Conservation (phyloP, 2,797 vertebrate genomes). For the Sciaenops ocellatus region DNA sequence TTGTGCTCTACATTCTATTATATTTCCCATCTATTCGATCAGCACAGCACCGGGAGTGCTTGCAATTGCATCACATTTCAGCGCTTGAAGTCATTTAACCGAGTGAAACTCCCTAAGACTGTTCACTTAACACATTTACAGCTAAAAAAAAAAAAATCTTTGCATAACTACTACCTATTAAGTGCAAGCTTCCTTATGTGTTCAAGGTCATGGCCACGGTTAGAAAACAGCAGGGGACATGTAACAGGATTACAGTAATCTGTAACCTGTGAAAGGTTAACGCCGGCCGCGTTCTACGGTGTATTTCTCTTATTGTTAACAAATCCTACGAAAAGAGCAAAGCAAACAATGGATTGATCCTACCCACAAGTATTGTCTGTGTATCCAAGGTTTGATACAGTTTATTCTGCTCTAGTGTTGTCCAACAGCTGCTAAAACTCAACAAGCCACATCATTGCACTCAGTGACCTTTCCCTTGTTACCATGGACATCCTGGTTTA, state of each 20-base stretch:
- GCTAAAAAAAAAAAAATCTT: background rate
- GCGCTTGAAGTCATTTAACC: constrained; percentile 40
- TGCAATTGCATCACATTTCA: constrained; percentile 51
- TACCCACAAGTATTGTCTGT: background rate
- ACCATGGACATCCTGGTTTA: background rate
- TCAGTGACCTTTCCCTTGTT: background rate
- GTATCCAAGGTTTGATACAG: background rate
- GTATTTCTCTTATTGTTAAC: background rate
- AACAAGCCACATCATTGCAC: background rate
- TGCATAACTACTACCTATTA: constrained; percentile 14
- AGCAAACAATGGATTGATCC: background rate
- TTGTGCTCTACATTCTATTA: constrained; percentile 55
- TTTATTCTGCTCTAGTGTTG: background rate
- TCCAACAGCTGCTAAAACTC: background rate
- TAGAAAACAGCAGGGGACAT: constrained; percentile 37
- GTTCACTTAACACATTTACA: constrained; percentile 26
- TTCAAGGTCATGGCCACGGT: constrained; percentile 32
- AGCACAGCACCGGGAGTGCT: constrained; percentile 23
- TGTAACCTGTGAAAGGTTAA: constrained; percentile 21
- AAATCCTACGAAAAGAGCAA: constrained; percentile 4
- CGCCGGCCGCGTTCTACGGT: background rate
- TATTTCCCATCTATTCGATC: constrained; percentile 58
- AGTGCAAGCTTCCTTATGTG: constrained; percentile 2
- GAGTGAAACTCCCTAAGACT: constrained; percentile 24
- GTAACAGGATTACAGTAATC: constrained; percentile 59